These are phyloP conservation scores for Ammodytes marinus DNA, from an alignment of 2,113 vertebrate genomes.

Conservation along the genomic window DNA sequence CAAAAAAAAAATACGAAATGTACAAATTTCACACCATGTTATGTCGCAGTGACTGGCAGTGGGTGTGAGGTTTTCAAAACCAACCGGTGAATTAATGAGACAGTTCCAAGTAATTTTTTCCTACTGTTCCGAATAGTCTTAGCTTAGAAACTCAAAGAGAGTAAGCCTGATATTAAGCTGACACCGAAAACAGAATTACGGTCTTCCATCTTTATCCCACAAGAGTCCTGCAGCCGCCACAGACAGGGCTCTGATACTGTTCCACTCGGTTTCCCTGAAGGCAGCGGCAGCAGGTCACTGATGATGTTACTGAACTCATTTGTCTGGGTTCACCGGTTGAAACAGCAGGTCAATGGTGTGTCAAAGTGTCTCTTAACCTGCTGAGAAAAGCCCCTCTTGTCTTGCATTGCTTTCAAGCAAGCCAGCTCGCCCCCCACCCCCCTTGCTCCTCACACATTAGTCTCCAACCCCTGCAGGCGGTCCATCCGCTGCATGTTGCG, in stretches of 20 bases:
- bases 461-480: constrained; percentile 94
- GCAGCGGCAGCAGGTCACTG: background rate
- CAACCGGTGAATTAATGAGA: constrained; percentile 42
- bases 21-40: constrained; percentile 39
- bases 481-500: constrained; percentile 98
- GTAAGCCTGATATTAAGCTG: constrained; percentile 15
- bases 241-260: background rate
- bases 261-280: background rate
- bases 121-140: constrained; percentile 7
- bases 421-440: too few species aligned
- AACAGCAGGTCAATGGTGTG: constrained; percentile 19
- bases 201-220: constrained; percentile 14
- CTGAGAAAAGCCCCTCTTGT: constrained; percentile 10
- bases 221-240: background rate
- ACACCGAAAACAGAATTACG: background rate
- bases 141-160: constrained; percentile 8
- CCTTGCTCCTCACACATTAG: constrained; percentile 88
- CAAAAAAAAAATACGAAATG: background rate
- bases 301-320: constrained; percentile 30
- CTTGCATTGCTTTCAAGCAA: background rate
- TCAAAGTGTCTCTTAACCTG: background rate
- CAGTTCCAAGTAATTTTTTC: constrained; percentile 12
- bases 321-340: constrained; percentile 28
- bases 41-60: constrained; percentile 30
- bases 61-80: constrained; percentile 52